phyloP scores from a whole-genome alignment of 2,113 vertebrate genomes.

The Ptilonorhynchus violaceus region DNA sequence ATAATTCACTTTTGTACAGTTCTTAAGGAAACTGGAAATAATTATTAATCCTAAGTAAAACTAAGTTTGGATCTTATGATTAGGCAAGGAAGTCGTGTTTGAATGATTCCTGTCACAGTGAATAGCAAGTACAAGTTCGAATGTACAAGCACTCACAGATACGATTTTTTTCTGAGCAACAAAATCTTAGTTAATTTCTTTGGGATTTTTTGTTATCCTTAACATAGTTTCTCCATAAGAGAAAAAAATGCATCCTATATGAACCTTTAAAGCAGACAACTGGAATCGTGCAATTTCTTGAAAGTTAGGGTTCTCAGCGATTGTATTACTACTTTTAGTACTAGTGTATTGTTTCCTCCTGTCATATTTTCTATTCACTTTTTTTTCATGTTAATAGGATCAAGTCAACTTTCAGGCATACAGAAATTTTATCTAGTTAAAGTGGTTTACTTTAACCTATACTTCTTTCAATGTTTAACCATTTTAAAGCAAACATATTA shows the following conservation, averaged over 20 bases:
- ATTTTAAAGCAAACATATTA: neutral
- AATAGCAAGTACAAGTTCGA: neutral
- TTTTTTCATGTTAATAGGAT: neutral
- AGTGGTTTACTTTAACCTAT: neutral
- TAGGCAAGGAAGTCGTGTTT: neutral
- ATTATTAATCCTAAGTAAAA: neutral
- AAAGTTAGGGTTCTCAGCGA: neutral
- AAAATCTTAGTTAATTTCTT: neutral
- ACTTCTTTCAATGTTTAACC: neutral
- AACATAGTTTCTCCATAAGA: neutral
- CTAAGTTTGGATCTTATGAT: neutral
- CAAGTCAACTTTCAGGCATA: neutral
- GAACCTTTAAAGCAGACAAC: neutral
- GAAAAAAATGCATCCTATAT: fast-evolving
- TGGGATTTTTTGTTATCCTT: neutral
- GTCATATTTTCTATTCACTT: neutral
- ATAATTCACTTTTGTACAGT: neutral
- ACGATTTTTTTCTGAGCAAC: neutral
- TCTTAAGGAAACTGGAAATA: neutral
- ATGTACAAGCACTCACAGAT: neutral
- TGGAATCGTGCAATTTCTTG: neutral
- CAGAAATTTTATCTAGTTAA: neutral
- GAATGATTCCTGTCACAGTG: neutral
- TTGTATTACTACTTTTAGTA: neutral
- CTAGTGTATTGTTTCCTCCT: neutral